A percentile compares a stretch with the other conserved stretches of the same genome.
Evolutionary conservation across 2,113 vertebrate species (phyloP).

Genomic region (Genyomyrus donnyi): DNA sequence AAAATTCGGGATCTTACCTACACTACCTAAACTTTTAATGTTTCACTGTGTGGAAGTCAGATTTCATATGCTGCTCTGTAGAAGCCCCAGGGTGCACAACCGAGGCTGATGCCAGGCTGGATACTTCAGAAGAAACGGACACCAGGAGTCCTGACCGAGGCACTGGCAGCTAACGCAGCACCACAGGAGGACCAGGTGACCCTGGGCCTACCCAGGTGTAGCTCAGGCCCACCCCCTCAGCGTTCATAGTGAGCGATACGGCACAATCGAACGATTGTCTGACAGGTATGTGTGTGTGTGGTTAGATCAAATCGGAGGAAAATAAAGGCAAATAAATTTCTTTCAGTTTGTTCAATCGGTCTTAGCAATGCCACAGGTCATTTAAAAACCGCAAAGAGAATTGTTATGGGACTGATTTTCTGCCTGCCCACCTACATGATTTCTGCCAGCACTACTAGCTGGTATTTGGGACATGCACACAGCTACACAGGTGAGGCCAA

Average conservation of each 20-base stretch:
- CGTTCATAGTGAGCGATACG: not conserved
- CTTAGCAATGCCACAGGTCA: not conserved
- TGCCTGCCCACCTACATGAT: not conserved
- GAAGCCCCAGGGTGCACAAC: not conserved
- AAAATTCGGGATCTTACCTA: not conserved
- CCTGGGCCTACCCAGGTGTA: not conserved
- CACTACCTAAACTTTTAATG: not conserved
- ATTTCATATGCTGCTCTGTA: not conserved
- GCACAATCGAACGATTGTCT: not conserved
- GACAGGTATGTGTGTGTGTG: not conserved
- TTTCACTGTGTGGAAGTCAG: not conserved
- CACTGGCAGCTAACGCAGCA: not conserved
- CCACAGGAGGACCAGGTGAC: not conserved
- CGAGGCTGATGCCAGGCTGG: not conserved
- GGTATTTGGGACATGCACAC: not conserved
- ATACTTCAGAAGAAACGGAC: not conserved
- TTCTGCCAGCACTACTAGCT: not conserved
- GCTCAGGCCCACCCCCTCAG: not conserved
- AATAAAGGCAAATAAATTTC: not conserved
- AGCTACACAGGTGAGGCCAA: not conserved
- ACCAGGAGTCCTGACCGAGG: not conserved
- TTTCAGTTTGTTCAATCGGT: not conserved
- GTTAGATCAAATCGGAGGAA: not conserved
- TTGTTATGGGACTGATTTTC: not conserved
- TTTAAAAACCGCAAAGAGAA: not conserved